A percentile compares a stretch with the other conserved stretches of the same genome.
These are phyloP conservation scores for Lindbergichthys nudifrons DNA, from an alignment of 2,797 vertebrate genomes.

Conservation along the genomic window DNA sequence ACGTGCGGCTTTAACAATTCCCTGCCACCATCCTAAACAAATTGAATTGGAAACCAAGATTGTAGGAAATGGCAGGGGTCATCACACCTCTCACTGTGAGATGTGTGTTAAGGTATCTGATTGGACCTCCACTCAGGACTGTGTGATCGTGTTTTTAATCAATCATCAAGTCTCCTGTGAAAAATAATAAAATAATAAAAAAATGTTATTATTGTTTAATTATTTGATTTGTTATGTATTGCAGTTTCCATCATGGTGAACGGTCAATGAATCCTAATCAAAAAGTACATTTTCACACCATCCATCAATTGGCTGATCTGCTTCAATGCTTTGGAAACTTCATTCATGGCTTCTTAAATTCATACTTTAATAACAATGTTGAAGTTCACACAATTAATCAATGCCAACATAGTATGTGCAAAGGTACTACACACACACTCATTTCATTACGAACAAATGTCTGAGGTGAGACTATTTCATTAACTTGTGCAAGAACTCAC, in stretches of 20 bases:
- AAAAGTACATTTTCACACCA: not conserved
- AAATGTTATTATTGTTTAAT: too few relatives aligned
- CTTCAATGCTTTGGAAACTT: not conserved
- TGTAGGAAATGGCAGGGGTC: too few relatives aligned
- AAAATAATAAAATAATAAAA: too few relatives aligned
- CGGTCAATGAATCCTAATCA: not conserved
- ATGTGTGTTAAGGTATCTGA: too few relatives aligned
- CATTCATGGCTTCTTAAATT: not conserved
- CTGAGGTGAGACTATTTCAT: slow-evolving; percentile 5
- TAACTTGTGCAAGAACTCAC: not conserved
- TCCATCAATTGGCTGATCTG: not conserved
- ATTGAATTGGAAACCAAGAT: too few relatives aligned
- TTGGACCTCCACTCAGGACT: too few relatives aligned
- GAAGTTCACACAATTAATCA: not conserved
- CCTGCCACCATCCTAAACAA: too few relatives aligned
- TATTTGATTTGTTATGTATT: not conserved
- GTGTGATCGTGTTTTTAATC: too few relatives aligned
- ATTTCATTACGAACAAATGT: not conserved
- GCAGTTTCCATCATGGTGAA: not conserved
- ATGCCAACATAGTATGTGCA: slow-evolving; percentile 3
- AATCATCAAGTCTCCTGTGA: too few relatives aligned
- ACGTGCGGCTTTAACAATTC: too few relatives aligned
- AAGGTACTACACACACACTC: not conserved
- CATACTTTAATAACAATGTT: slow-evolving; percentile 4
- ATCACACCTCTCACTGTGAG: too few relatives aligned